A percentile compares a stretch with the other conserved stretches of the same genome.
Conservation (phyloP, 2,113 vertebrate genomes). For the Centropus unirufus region DNA sequence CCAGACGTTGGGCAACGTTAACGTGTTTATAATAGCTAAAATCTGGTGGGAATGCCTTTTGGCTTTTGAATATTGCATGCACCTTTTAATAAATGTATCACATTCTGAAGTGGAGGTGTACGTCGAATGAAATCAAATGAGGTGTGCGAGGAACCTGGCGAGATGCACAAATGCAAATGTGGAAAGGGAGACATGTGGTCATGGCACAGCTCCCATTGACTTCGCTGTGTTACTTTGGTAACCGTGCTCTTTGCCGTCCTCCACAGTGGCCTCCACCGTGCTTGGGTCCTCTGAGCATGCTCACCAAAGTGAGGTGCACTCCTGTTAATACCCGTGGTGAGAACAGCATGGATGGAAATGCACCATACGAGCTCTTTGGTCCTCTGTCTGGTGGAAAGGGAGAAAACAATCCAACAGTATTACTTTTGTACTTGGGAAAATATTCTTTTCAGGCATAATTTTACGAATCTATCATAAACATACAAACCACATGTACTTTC, state of each 20-base stretch:
- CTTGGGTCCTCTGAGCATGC: neutral
- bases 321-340: neutral
- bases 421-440: neutral
- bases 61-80: neutral
- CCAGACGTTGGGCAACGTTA: neutral
- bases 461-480: neutral
- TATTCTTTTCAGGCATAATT: neutral
- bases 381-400: neutral
- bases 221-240: neutral
- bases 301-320: neutral
- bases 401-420: neutral
- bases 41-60: slow-evolving; percentile 19
- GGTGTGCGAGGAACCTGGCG: accelerated
- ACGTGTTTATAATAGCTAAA: slow-evolving; percentile 16
- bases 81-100: neutral
- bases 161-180: neutral
- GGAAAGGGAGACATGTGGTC: neutral
- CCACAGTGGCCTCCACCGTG: neutral
- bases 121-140: neutral
- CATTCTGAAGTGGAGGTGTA: neutral
- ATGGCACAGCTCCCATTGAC: neutral
- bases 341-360: neutral
- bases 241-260: neutral
- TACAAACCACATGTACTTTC: neutral
- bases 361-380: neutral